Base-by-base conservation (phyloP, 2,888 invertebrate species). In the Vesta saturnalis region DNA sequence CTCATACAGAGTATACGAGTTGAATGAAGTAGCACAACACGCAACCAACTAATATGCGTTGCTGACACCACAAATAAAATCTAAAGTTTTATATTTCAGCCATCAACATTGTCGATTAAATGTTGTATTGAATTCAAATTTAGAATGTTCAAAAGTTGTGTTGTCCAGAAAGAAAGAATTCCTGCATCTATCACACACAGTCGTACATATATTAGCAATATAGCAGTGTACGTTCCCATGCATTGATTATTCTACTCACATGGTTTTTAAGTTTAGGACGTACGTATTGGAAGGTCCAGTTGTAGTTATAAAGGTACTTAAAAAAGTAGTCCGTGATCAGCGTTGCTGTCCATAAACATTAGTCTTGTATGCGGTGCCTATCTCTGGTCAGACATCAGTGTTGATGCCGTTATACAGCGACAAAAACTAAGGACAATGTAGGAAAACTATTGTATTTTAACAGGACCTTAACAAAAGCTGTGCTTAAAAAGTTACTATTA, bases 231-330 rank as follows among this genome's bases (percentile, higher is more conserved):
- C 77, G 80, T 83, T 83, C 82, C 81, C 82, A 83, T 81, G 79
- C 77, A 82, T 83, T 82, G 80, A 77, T 77, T 78, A 83, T 82
- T 82, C 83, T 68, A 75, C 76, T 82, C 83, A 82, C 81, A 75
- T 73, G 74, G 67, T 60, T 56, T 64, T 69, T 71, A 69, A 69
- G 71, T 64, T 71, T 70, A 73, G 73, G 72, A 70, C 72, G 72
- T 76, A 76, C 72, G 74, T 72, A 74, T 72, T 74, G 72, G 71
- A 73, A 71, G 75, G 77, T 70, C 77, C 75, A 66, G 77, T 77
- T 76, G 77, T 77, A 73, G 73, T 76, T 76, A 70, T 72, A 74
- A 71, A 68, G 71, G 69, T 67, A 66, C 66, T 71, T 60, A 73
- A 73, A 73, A 73, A 73, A 73, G 72, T 72, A 68, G 73, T 72